Evolutionary conservation across 2,888 invertebrate species (phyloP), one percentile per base, ranked within the genome.

Genomic region (Hesperia comma): DNA sequence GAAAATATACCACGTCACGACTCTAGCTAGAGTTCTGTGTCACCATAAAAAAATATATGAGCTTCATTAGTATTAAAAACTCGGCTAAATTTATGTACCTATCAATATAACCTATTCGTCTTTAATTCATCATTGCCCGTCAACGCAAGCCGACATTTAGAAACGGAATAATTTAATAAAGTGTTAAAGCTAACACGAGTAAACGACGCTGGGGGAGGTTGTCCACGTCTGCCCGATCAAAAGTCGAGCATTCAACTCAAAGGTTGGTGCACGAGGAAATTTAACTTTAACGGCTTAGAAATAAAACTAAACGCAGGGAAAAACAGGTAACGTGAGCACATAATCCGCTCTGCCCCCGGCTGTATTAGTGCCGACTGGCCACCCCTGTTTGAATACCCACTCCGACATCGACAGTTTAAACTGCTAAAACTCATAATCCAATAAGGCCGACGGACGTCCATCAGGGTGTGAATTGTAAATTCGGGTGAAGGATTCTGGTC

Each of bases 351-450:
- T 71, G 68, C 69, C 73, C 70, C 70, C 68, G 69, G 75, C 77
- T 76, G 79, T 74, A 80, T 83, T 81, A 82, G 81, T 76, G 81
- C 72, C 79, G 79, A 77, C 78, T 80, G 77, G 75, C 78, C 81
- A 78, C 83, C 86, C 86, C 82, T 81, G 77, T 84, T 84, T 83
- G 79, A 81, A 79, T 79, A 79, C 77, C 75, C 72, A 72, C 77
- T 81, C 79, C 78, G 80, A 80, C 83, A 80, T 79, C 78, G 80
- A 80, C 83, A 80, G 83, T 87, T 88, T 84, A 85, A 89, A 85
- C 82, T 83, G 82, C 81, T 81, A 85, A 88, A 88, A 86, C 86
- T 82, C 81, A 83, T 90, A 90, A 91, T 90, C 89, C 87, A 83
- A 90, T 90, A 80, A 88, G 82, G 79, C 82, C 78, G 79, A 79